Evolutionary conservation across 2,888 invertebrate genomes (phyloP).

Genomic region (Lithophane leautieri): DNA sequence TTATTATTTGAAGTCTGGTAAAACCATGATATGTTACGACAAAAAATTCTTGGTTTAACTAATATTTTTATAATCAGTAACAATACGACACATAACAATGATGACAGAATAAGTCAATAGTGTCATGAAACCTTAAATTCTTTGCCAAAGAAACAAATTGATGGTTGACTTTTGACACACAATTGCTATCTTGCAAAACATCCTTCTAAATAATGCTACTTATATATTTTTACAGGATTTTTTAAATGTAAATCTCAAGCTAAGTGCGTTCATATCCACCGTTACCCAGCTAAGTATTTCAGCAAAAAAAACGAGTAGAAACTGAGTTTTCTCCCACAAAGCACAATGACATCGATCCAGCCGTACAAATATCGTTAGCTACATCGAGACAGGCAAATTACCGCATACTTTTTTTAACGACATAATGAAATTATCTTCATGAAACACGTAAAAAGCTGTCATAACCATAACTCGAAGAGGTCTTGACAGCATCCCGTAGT

Average conservation of each 20-base stretch:
- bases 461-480: slow-evolving; percentile 78
- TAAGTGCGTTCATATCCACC: slow-evolving; percentile 17
- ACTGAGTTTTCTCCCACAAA: slow-evolving; percentile 56
- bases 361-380: slow-evolving; percentile 53
- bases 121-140: slow-evolving; percentile 35
- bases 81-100: slow-evolving; percentile 15
- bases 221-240: slow-evolving; percentile 6
- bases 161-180: slow-evolving; percentile 38
- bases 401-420: slow-evolving; percentile 53
- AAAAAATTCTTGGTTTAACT: not conserved
- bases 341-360: slow-evolving; percentile 54
- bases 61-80: slow-evolving; percentile 2
- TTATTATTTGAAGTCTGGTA: slow-evolving; percentile 4
- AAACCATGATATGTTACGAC: not conserved
- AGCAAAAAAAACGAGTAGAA: slow-evolving; percentile 34
- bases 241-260: slow-evolving; percentile 11
- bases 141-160: slow-evolving; percentile 27
- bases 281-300: slow-evolving; percentile 38
- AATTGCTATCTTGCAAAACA: slow-evolving; percentile 22
- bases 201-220: slow-evolving; percentile 4
- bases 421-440: slow-evolving; percentile 81
- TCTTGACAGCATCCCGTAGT: slow-evolving; percentile 76
- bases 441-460: slow-evolving; percentile 78
- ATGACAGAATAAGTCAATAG: slow-evolving; percentile 37
- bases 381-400: slow-evolving; percentile 65